These are phyloP conservation scores for Aldrovandia affinis DNA, from an alignment of 2,797 vertebrate genomes.

Conservation along the genomic window DNA sequence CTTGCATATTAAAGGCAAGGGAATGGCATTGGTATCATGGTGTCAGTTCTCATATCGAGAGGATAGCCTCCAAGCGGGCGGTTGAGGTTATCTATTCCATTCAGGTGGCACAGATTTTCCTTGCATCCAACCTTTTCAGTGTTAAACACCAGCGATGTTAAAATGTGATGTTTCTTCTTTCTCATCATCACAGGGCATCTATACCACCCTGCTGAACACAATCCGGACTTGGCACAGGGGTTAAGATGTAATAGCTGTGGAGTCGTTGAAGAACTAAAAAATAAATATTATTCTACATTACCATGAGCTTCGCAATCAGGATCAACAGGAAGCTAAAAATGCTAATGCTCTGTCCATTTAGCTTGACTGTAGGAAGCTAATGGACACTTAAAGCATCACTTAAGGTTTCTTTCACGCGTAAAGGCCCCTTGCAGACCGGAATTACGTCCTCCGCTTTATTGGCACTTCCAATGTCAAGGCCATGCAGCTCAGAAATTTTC, in stretches of 20 bases:
- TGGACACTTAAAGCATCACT: constrained; percentile 33
- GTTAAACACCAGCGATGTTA: not conserved
- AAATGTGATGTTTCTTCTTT: not conserved
- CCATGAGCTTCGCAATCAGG: not conserved
- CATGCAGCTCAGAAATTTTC: not conserved
- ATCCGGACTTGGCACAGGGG: not conserved
- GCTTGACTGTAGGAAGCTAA: constrained; percentile 38
- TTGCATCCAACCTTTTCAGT: not conserved
- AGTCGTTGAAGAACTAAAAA: not conserved
- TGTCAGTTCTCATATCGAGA: too few species aligned
- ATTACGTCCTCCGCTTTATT: not conserved
- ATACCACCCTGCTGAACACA: not conserved
- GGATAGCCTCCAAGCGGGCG: too few species aligned
- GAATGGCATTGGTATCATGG: too few species aligned
- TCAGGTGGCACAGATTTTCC: not conserved
- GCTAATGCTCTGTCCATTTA: constrained; percentile 46
- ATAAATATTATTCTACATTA: constrained; percentile 24
- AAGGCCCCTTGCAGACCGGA: not conserved
- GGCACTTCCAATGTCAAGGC: not conserved
- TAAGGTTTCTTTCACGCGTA: constrained; percentile 38
- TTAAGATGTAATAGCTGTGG: not conserved
- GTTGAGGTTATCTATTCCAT: not conserved
- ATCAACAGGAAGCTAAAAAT: constrained; percentile 16
- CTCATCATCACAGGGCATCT: not conserved
- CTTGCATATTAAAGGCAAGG: not conserved